Conservation (phyloP, 2,888 invertebrate species). For the Cheilosia variabilis region DNA sequence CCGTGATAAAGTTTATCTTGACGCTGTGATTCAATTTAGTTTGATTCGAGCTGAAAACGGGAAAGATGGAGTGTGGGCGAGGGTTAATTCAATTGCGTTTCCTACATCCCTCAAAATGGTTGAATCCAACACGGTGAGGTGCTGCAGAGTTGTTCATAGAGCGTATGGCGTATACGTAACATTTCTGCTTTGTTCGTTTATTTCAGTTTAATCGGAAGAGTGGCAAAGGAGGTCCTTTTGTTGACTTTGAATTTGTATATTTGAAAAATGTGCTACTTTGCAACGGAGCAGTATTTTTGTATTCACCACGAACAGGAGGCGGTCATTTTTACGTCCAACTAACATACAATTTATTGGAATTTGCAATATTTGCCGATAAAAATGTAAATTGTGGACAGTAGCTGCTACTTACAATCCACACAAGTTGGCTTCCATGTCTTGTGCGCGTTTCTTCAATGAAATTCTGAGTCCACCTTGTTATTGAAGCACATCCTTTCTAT, state of each 20-base stretch:
- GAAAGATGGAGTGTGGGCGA: neutral
- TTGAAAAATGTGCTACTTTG: neutral
- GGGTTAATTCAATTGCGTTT: neutral
- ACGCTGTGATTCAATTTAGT: neutral
- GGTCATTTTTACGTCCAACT: neutral
- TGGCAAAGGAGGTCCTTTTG: neutral
- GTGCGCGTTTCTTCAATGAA: no score
- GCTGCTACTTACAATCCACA: no score
- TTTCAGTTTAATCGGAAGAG: neutral
- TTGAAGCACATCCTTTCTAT: no score
- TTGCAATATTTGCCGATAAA: no score
- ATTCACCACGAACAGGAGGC: neutral
- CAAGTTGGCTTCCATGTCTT: no score
- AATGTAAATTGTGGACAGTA: no score
- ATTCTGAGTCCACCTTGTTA: no score
- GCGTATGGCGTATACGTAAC: slow-evolving; percentile 43
- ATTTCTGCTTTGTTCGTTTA: neutral
- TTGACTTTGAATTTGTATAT: neutral
- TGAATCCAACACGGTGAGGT: no score
- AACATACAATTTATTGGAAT: no score
- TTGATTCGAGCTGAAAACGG: slow-evolving; percentile 16
- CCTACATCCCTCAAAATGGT: neutral
- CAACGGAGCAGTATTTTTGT: neutral
- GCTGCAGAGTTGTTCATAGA: no score
- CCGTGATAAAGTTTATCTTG: slow-evolving; percentile 6